Percentiles rank a stretch among this genome's conserved stretches.
Evolutionary conservation across 1,140 invertebrate species (phyloP).

Genomic region (Drosophila grimshawi): DNA sequence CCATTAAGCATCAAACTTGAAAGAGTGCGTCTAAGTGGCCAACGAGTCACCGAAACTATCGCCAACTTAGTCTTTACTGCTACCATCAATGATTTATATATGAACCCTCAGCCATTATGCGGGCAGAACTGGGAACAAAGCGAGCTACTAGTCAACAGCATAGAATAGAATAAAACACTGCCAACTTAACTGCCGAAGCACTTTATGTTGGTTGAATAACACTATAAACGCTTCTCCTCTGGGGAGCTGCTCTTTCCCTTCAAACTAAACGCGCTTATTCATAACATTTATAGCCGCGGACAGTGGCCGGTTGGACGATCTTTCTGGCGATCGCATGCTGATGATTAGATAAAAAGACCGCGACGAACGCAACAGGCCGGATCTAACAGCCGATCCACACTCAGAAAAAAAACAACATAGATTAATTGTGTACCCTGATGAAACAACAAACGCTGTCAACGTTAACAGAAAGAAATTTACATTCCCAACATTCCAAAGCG

Average conservation of each 20-base stretch:
- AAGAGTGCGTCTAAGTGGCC: conserved; percentile 29
- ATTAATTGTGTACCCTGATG: too few relatives aligned
- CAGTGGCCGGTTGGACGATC: conserved; percentile 21
- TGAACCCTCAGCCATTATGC: conserved; percentile 10
- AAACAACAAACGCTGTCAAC: too few relatives aligned
- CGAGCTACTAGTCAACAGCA: conserved; percentile 5
- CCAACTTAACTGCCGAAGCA: conserved; percentile 66
- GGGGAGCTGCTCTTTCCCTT: conserved; percentile 27
- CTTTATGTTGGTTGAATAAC: conserved; percentile 73
- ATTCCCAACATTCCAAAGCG: too few relatives aligned
- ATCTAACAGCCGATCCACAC: conserved; percentile 39
- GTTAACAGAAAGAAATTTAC: too few relatives aligned
- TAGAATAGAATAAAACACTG: conserved; percentile 57
- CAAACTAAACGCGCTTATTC: conserved; percentile 72
- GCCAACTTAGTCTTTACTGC: conserved; percentile 9
- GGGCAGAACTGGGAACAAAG: conserved; percentile 22
- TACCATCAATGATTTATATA: conserved; percentile 66
- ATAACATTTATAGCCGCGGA: conserved; percentile 67
- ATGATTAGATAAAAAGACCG: conserved; percentile 80
- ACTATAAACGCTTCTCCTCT: conserved; percentile 68
- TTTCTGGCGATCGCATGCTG: conserved; percentile 51
- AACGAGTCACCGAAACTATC: conserved; percentile 20
- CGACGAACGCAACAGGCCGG: conserved; percentile 59
- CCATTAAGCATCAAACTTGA: conserved; percentile 12
- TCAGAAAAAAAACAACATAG: conserved; percentile 4